Conservation (phyloP, 1,140 invertebrate genomes). For the Procambarus clarkii region DNA sequence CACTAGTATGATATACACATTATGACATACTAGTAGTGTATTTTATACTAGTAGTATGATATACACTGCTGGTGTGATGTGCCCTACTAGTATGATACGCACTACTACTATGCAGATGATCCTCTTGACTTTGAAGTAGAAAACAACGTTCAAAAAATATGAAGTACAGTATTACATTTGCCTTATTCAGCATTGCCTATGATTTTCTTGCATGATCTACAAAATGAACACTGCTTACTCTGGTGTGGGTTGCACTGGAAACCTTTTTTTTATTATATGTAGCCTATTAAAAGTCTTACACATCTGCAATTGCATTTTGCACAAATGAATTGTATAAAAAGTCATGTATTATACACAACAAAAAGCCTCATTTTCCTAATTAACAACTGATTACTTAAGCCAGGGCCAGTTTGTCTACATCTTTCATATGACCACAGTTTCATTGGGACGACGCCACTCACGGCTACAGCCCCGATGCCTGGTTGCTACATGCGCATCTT, state of each 20-base stretch:
- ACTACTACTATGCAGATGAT: no score
- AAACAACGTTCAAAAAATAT: no score
- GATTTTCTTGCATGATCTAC: not conserved
- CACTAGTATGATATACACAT: no score
- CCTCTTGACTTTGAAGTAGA: no score
- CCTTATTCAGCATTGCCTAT: not conserved
- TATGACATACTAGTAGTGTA: no score
- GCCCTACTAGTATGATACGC: no score
- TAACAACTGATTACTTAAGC: not conserved
- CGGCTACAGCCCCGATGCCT: conserved; percentile 83
- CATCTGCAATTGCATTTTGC: not conserved
- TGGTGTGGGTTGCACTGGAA: not conserved
- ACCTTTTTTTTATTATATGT: not conserved
- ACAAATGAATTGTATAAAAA: not conserved
- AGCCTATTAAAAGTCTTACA: not conserved
- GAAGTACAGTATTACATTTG: not conserved
- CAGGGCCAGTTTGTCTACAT: not conserved
- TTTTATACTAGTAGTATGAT: no score
- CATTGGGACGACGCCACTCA: conserved; percentile 75
- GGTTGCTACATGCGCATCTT: conserved; percentile 94
- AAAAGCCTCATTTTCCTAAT: not conserved
- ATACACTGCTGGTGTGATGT: no score
- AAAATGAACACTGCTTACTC: not conserved
- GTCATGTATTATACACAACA: not conserved
- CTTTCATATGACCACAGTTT: conserved; percentile 63